phyloP scores from a whole-genome alignment of 2,888 invertebrate genomes.

The Metellina segmentata region DNA sequence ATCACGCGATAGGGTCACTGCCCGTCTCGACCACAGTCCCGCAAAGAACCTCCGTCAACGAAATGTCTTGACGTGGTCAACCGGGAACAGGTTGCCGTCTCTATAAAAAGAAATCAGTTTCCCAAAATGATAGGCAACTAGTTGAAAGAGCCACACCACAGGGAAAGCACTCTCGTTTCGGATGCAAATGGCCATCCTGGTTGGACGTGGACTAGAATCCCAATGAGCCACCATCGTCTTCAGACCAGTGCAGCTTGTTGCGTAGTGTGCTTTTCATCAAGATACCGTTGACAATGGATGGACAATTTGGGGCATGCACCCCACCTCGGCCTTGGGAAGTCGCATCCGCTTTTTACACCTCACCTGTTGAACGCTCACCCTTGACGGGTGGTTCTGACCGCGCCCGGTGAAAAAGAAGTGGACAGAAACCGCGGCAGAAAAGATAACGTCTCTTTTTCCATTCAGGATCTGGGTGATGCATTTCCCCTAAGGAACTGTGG shows the following conservation, averaged over 20 bases:
- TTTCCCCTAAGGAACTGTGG: background rate
- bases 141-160: background rate
- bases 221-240: background rate
- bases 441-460: background rate
- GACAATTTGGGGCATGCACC: constrained; percentile 50
- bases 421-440: background rate
- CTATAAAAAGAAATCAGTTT: background rate
- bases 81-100: background rate
- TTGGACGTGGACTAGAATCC: background rate
- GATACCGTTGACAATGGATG: constrained; percentile 14
- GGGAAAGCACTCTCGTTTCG: background rate
- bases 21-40: background rate
- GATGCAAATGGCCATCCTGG: constrained; percentile 3
- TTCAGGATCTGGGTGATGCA: background rate
- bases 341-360: constrained; percentile 36
- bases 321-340: constrained; percentile 43
- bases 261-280: background rate
- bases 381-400: background rate
- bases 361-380: constrained; percentile 46
- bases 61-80: background rate
- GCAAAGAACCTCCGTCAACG: background rate
- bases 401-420: constrained; percentile 2
- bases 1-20: background rate
- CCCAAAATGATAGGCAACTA: background rate
- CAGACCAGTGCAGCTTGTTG: background rate